Conservation (phyloP, 53 echinoderm and acorn worm genomes). For the Holothuria scabra region DNA sequence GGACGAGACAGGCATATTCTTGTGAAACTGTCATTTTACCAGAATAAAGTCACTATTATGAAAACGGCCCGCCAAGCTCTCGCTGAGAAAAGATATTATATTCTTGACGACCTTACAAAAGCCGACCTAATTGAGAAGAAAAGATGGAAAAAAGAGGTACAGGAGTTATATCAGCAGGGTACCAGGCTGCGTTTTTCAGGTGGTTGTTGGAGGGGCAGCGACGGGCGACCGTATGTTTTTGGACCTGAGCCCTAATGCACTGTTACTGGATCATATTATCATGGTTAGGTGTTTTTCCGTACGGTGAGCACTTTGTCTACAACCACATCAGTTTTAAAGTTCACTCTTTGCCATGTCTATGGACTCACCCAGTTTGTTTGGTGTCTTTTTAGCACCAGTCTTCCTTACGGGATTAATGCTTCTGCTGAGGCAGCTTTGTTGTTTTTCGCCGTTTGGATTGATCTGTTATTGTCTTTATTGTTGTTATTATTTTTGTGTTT, state of each 20-base stretch:
- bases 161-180: neutral
- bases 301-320: too few species aligned
- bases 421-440: too few species aligned
- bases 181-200: neutral
- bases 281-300: too few species aligned
- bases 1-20: conserved; percentile 35
- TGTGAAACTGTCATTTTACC: too few species aligned
- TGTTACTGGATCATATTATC: too few species aligned
- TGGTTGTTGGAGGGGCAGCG: neutral
- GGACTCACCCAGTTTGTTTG: neutral
- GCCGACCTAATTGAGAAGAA: conserved; percentile 5
- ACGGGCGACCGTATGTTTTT: neutral
- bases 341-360: too few species aligned
- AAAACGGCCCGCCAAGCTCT: conserved; percentile 26
- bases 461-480: neutral
- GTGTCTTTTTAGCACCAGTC: too few species aligned
- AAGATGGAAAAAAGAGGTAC: neutral
- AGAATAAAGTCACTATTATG: neutral
- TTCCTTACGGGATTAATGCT: too few species aligned
- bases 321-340: too few species aligned
- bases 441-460: neutral
- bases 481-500: too few species aligned
- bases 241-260: too few species aligned
- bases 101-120: conserved; percentile 1
- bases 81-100: neutral